A percentile compares a stretch with the other conserved stretches of the same genome.
These are phyloP conservation scores for Bambusicola thoracicus DNA, from an alignment of 2,113 vertebrate species.

Conservation along the genomic window DNA sequence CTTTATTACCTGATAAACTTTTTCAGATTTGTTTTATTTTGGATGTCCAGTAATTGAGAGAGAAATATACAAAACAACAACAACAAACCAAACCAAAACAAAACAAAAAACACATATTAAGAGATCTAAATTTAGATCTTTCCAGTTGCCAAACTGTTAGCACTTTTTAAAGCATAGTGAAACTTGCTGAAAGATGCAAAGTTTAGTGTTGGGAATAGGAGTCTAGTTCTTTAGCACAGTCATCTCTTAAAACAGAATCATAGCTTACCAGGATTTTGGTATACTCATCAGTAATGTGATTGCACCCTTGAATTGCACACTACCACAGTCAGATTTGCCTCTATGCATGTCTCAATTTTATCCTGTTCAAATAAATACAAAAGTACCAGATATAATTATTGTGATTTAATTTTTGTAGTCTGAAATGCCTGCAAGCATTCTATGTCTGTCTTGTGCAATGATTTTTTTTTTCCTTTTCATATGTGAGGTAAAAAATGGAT, in stretches of 20 bases:
- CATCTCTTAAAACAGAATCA: neutral
- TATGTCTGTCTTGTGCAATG: neutral
- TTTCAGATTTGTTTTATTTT: neutral
- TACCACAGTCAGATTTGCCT: neutral
- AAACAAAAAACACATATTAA: neutral
- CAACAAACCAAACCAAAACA: too few species aligned
- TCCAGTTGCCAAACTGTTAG: neutral
- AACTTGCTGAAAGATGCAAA: neutral
- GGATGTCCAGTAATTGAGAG: neutral
- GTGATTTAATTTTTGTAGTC: neutral
- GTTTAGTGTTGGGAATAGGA: neutral
- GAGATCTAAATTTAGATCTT: neutral
- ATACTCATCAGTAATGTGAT: neutral
- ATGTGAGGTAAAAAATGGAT: constrained; percentile 26
- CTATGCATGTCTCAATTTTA: neutral
- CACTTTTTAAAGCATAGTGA: neutral
- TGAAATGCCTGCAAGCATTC: neutral
- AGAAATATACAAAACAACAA: neutral
- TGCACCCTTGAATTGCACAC: neutral
- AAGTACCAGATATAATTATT: neutral
- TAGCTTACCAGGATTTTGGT: neutral
- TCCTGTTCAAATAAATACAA: neutral
- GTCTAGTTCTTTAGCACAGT: neutral
- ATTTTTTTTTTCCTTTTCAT: constrained; percentile 28
- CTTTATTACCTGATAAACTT: neutral